These are phyloP conservation scores for Acrocyrtus sp. DNA, from an alignment of 2,888 invertebrate genomes.

Conservation along the genomic window DNA sequence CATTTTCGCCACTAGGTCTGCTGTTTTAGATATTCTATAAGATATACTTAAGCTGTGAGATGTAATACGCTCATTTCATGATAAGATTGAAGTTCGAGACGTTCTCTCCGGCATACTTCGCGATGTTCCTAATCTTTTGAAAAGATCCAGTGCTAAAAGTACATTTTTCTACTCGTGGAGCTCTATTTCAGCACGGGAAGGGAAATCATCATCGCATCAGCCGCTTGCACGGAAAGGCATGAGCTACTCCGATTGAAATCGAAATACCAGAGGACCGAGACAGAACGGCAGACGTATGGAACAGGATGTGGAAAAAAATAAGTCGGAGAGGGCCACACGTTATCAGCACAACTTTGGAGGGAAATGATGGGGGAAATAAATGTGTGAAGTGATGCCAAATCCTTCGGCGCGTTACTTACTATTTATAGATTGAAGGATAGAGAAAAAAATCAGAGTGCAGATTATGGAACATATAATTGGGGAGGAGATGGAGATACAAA, in stretches of 20 bases:
- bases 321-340: background rate
- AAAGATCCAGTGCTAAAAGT: too few relatives aligned
- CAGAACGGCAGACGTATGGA: background rate
- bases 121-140: too few relatives aligned
- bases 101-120: too few relatives aligned
- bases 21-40: too few relatives aligned
- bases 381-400: constrained; percentile 22
- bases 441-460: background rate
- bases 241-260: background rate
- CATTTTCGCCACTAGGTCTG: too few relatives aligned
- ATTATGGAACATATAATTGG: background rate
- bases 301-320: background rate
- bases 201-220: background rate
- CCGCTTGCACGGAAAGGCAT: background rate
- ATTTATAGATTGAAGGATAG: constrained; percentile 16
- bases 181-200: too few relatives aligned
- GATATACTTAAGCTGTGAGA: too few relatives aligned
- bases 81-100: too few relatives aligned
- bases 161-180: too few relatives aligned
- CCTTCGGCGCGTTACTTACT: constrained; percentile 16
- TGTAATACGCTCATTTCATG: too few relatives aligned
- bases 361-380: constrained; percentile 4
- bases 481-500: background rate
- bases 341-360: background rate
- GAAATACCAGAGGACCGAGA: too few relatives aligned